A percentile compares a stretch with the other conserved stretches of the same genome.
phyloP scores from a whole-genome alignment of 1,140 invertebrate species.

The Pomacea maculata region DNA sequence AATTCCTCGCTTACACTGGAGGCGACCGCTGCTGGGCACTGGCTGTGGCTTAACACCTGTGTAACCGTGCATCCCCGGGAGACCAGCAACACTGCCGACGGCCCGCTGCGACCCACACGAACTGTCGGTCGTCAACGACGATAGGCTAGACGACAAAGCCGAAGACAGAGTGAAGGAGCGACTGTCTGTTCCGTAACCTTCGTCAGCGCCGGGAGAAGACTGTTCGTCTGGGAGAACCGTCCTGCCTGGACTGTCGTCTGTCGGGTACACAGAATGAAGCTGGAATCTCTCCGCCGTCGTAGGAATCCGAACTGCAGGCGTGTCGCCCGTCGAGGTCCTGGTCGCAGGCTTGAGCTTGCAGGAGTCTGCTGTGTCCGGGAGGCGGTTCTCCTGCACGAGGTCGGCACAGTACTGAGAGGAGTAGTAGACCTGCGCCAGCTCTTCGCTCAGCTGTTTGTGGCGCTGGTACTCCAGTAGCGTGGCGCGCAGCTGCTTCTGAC shows the following conservation, averaged over 20 bases:
- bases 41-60: not conserved
- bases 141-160: slow-evolving; percentile 16
- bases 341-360: not conserved
- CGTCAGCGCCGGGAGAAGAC: not conserved
- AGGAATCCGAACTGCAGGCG: not conserved
- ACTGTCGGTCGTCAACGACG: slow-evolving; percentile 17
- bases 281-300: not conserved
- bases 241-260: not conserved
- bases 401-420: not conserved
- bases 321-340: not conserved
- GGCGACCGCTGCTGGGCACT: slow-evolving; percentile 3
- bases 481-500: slow-evolving; percentile 15
- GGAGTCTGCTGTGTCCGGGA: not conserved
- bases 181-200: slow-evolving; percentile 13
- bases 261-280: not conserved
- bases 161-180: slow-evolving; percentile 12
- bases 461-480: slow-evolving; percentile 20
- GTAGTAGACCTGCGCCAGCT: not conserved
- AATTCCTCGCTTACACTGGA: slow-evolving; percentile 10
- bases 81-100: not conserved
- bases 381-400: not conserved
- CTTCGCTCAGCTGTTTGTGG: slow-evolving; percentile 1
- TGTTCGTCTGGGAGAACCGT: not conserved
- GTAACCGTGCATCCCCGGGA: not conserved
- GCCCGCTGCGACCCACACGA: slow-evolving; percentile 2